Evolutionary conservation across 1,140 invertebrate species (phyloP), one percentile per base, ranked within the genome.

Genomic region (Drosophila repletoides): DNA sequence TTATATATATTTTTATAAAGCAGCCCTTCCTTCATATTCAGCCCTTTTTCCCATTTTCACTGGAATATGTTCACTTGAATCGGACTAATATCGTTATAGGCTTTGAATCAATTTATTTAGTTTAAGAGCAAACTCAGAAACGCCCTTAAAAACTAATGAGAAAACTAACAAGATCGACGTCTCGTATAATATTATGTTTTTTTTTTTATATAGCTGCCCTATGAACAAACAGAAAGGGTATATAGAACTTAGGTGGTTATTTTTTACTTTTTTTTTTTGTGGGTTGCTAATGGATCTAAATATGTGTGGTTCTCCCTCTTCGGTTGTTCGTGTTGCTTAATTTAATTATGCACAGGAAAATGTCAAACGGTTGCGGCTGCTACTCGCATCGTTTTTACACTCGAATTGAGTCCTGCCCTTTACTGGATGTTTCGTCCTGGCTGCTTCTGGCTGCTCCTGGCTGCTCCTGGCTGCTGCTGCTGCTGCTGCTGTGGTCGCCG

Each of bases 321-420:
- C 14, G 21, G 17, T 36, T 33, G 21, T 38, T 48, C 40, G 28
- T 56, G 65, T 84, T 76, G 63, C 74, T 67, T 83, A 86, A 84
- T 84, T 84, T 71, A 86, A 84, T 84, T 84, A 86, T 84, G 73
- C 77, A 72, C 52, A 76, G 56, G 72, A 72, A 81, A 83, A 83
- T 83, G 79, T 84, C 79, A 84, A 86, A 74, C 80, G 74, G 53
- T 72, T 66, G 66, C 61, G 70, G 40, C 55, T 70, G 65, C 55
- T 71, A 51, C 51, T 67, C 67, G 66, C 76, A 56, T 29, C 74
- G 58, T 86, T 86, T 84, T 84, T 79, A 84, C 79, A 86, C 79
- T 86, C 71, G 79, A 86, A 74, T 84, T 86, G 79, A 84, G 77
- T 73, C 51, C 69, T 59, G 76, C 43, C 36, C 46, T 41, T 14